phyloP scores from a whole-genome alignment of 2,113 vertebrate genomes.

The Anas platyrhynchos region DNA sequence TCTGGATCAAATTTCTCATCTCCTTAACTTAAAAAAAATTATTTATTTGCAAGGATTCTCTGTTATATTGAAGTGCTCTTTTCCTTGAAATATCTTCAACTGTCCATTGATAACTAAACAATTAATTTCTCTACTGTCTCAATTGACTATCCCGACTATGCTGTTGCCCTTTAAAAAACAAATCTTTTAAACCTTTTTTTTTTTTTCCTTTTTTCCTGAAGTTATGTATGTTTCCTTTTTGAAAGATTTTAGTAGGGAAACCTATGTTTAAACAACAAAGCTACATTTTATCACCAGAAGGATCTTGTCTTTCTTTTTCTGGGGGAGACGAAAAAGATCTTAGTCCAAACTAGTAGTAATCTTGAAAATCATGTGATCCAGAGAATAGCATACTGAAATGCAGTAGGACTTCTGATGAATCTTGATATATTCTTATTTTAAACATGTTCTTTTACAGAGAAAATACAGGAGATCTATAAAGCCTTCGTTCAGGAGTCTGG shows the following conservation, averaged over 20 bases:
- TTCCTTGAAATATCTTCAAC: background rate
- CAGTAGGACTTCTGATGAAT: background rate
- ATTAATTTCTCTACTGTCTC: background rate
- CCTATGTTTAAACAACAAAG: background rate
- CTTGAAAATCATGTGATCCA: background rate
- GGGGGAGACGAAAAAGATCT: background rate
- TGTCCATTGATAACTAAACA: background rate
- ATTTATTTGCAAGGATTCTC: background rate
- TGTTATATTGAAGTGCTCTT: background rate
- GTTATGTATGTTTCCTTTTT: background rate
- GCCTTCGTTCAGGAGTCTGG: slow-evolving; percentile 94
- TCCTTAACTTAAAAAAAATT: background rate
- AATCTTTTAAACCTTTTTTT: background rate
- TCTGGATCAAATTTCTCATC: background rate
- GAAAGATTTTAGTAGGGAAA: background rate
- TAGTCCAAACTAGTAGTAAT: background rate
- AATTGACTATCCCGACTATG: background rate
- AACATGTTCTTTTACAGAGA: slow-evolving; percentile 79
- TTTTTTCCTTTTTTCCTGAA: background rate
- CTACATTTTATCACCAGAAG: background rate
- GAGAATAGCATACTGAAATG: background rate
- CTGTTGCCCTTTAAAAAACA: background rate
- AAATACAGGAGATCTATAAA: slow-evolving; percentile 95
- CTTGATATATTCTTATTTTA: background rate
- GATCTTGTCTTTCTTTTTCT: background rate